Base-by-base conservation (phyloP, 1,140 invertebrate genomes). In the Drosophila ohnishii region DNA sequence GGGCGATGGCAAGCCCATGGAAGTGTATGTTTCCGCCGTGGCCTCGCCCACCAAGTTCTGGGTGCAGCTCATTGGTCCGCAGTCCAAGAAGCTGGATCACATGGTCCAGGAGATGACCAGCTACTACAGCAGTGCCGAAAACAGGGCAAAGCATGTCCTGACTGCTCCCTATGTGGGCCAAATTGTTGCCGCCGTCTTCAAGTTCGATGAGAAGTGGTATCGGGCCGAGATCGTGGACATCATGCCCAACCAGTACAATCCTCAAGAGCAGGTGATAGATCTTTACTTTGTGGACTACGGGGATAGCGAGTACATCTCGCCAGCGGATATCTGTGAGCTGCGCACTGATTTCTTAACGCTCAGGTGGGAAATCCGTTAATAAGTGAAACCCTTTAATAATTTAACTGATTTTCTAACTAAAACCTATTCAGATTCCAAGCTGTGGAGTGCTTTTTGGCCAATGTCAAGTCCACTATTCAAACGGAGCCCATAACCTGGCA, bases 231-330 rank as follows among this genome's bases (percentile, higher is more conserved):
- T 95, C 5, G 92, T 94, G 32, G 93, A 93, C 48, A 92, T 95
- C 14, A 91, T 92, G 35, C 93, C 93, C 58, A 94, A 94, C 89
- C 93, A 94, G 73, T 93, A 94, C 40, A 93, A 94, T 82, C 91
- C 92, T 0, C 91, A 92, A 28, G 83, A 93, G 56, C 84, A 92
- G 74, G 92, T 94, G 32, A 94, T 95, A 0, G 94, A 95, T 78
- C 92, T 97, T 5, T 96, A 95, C 82, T 97, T 95, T 89, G 92
- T 97, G 37, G 96, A 97, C 92, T 97, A 96, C 92, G 96, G 96
- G 0, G 96, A 97, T 90, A 94, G 94, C 47, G 94, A 95, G 56
- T 93, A 93, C 47, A 92, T 95, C 2, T 91, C 92, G 0, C 92
- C 92, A n/a, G 92, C 94, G 13, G 92, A 95, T 51, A 83, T 97